Percentiles rank a stretch among this genome's conserved stretches.
Evolutionary conservation across 2,113 vertebrate genomes (phyloP).

Genomic region (Pao palembangensis): DNA sequence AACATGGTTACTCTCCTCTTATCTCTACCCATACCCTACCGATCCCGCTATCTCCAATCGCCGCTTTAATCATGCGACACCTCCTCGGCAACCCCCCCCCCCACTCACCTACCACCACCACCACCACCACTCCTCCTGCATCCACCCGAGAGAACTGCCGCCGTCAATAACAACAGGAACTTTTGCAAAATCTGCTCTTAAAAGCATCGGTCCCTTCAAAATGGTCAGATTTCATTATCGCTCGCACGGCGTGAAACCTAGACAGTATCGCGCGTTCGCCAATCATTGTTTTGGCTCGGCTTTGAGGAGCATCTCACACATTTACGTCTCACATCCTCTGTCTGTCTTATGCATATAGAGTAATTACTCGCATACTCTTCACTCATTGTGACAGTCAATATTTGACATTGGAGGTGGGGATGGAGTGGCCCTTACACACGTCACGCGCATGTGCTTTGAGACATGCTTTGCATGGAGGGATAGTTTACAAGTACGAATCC

Average conservation of each 20-base stretch:
- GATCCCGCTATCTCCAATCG: constrained; percentile 68
- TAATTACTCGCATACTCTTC: constrained; percentile 37
- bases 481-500: background rate
- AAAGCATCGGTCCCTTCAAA: constrained; percentile 64
- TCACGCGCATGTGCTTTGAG: constrained; percentile 1
- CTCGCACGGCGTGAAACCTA: constrained; percentile 11
- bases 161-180: constrained; percentile 59
- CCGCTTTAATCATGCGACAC: constrained; percentile 73
- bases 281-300: constrained; percentile 44
- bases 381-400: constrained; percentile 52
- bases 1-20: constrained; percentile 69
- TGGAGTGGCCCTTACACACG: constrained; percentile 7
- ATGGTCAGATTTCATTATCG: constrained; percentile 68
- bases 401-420: constrained; percentile 36
- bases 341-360: constrained; percentile 61
- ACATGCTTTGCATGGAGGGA: constrained; percentile 12
- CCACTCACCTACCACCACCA: background rate
- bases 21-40: constrained; percentile 67
- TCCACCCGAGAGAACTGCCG: constrained; percentile 56
- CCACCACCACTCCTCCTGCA: background rate
- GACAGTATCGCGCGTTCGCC: constrained; percentile 24
- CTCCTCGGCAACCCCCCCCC: constrained; percentile 35
- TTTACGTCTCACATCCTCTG: constrained; percentile 42
- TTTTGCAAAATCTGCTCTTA: constrained; percentile 61
- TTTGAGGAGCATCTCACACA: constrained; percentile 33